Evolutionary conservation across 2,113 vertebrate genomes (phyloP).

Genomic region (Poeciliopsis retropinna): DNA sequence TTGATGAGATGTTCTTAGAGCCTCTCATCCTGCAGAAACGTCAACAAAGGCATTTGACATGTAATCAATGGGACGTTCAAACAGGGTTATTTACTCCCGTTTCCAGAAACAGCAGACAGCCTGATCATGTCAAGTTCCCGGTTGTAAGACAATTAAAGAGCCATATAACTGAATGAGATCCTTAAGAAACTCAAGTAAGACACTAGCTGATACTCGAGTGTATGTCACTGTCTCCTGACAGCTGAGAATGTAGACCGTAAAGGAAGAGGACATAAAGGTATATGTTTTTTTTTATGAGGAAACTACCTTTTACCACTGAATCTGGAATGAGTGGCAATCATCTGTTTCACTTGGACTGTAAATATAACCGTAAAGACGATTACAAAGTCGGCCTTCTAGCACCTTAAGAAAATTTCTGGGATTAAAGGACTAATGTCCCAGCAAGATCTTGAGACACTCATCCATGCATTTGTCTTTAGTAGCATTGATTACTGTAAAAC

Average conservation of each 20-base stretch:
- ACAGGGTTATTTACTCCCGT: slow-evolving; percentile 71
- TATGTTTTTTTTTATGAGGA: too few relatives aligned
- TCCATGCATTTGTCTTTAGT: too few relatives aligned
- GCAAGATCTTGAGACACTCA: too few relatives aligned
- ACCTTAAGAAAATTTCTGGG: too few relatives aligned
- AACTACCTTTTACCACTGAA: too few relatives aligned
- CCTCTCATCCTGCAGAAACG: slow-evolving; percentile 33
- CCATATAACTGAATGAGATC: slow-evolving; percentile 48
- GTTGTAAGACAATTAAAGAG: slow-evolving; percentile 58
- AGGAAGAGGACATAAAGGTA: too few relatives aligned
- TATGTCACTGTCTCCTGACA: slow-evolving; percentile 5
- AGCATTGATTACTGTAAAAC: too few relatives aligned
- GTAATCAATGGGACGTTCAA: slow-evolving; percentile 72
- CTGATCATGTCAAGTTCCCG: slow-evolving; percentile 74
- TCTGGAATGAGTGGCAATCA: too few relatives aligned
- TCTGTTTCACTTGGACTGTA: too few relatives aligned
- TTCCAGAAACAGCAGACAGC: slow-evolving; percentile 77
- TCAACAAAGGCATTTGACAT: slow-evolving; percentile 63
- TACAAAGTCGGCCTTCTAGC: too few relatives aligned
- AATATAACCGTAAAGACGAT: too few relatives aligned
- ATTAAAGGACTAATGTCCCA: too few relatives aligned
- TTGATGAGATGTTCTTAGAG: slow-evolving; percentile 20
- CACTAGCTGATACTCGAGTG: neutral
- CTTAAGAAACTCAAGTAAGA: slow-evolving; percentile 14
- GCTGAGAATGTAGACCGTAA: slow-evolving; percentile 13